Percentiles rank a stretch among this genome's conserved stretches.
Evolutionary conservation across 2,797 vertebrate species (phyloP).

Genomic region (Hoplostethus mediterraneus): DNA sequence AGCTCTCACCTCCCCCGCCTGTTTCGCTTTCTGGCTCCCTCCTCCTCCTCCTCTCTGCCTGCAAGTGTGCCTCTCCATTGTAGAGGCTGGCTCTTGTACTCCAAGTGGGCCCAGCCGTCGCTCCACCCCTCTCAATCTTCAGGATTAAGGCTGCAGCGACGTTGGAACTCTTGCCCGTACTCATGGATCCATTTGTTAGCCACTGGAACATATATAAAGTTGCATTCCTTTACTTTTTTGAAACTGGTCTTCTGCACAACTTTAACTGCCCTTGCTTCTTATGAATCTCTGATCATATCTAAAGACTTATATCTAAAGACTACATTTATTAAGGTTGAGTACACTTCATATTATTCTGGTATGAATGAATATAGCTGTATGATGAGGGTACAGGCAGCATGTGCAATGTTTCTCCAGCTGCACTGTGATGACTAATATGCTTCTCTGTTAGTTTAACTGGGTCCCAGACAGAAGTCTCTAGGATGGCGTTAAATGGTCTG

Average conservation of each 20-base stretch:
- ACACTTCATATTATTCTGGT: not conserved
- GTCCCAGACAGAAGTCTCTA: constrained; percentile 32
- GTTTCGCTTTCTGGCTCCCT: constrained; percentile 41
- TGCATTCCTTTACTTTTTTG: not conserved
- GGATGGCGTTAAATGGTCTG: constrained; percentile 9
- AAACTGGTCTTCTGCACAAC: not conserved
- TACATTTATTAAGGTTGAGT: not conserved
- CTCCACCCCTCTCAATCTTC: constrained; percentile 82
- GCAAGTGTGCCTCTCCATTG: constrained; percentile 59
- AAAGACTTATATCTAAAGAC: not conserved
- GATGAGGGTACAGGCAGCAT: constrained; percentile 13
- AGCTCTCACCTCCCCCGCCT: constrained; percentile 23
- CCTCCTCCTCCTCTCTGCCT: constrained; percentile 40
- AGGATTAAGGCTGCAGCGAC: constrained; percentile 86
- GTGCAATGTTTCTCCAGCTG: constrained; percentile 41
- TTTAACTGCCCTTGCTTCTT: not conserved
- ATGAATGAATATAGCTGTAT: constrained; percentile 1
- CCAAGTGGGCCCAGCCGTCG: constrained; percentile 58
- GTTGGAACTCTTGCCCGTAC: constrained; percentile 92
- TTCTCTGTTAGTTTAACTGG: constrained; percentile 40
- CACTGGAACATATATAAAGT: constrained; percentile 82
- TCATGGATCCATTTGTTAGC: constrained; percentile 98
- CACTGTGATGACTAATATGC: constrained; percentile 45
- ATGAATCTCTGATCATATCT: not conserved
- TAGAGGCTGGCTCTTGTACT: constrained; percentile 68